Evolutionary conservation across 2,888 invertebrate species (phyloP), one percentile per base, ranked within the genome.

Genomic region (Amphipoea lucens): DNA sequence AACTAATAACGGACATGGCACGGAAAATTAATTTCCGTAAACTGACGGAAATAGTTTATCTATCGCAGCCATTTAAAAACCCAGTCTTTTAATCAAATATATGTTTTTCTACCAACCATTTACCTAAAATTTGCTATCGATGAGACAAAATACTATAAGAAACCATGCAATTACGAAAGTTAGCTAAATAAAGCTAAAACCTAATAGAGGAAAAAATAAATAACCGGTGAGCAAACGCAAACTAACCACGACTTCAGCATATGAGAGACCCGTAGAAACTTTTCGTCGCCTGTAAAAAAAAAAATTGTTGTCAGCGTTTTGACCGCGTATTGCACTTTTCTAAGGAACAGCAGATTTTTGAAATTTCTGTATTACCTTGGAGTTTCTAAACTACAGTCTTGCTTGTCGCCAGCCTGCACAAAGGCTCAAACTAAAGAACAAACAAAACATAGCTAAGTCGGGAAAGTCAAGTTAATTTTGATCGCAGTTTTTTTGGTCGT

Each of bases 401-500:
- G 48, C 4, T 42, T 72, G 48, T 68, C 72, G 60, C 57, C 36
- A 57, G 62, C 62, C 17, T 36, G 57, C 17, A 23, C 9, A 36
- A 75, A 62, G 29, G 62, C 14, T n/a, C 17, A 36, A 75, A 62
- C 40, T 54, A 60, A 72, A 40, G 69, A 76, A 42, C n/a, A 75
- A 78, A 51, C 29, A 74, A 78, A 82, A 57, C 42, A 62, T 51
- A 42, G 11, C 9, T 45, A 45, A 69, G 42, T 71, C 74, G 48
- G 29, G 40, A 42, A 5, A 4, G 40, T 63, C 78, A 71, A 63
- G 63, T 83, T 78, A 63, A 57, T 62, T 70, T 74, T 29, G 14
- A 74, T 12, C 14, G n/a, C 29, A 60, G 4, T 29, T 51, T 72
- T 82, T 67, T 60, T 45, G 51, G 11, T 48, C 7, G 51, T 1